A percentile compares a stretch with the other conserved stretches of the same genome.
Conservation (phyloP, 2,888 invertebrate genomes). For the Entomobrya multifasciata region DNA sequence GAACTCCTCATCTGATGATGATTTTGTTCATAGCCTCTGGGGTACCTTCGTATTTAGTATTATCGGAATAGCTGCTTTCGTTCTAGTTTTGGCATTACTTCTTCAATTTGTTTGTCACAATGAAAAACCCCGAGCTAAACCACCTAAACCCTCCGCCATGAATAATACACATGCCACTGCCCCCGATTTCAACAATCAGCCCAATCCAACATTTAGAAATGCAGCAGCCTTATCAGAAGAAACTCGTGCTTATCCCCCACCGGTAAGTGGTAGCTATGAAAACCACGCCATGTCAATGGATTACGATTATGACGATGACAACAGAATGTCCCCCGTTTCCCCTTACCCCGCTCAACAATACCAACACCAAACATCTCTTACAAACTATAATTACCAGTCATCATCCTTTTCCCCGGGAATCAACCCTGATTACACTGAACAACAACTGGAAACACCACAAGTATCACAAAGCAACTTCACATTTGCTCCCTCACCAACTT, state of each 20-base stretch:
- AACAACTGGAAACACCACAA: too few relatives aligned
- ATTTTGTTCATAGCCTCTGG: neutral
- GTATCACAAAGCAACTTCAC: too few relatives aligned
- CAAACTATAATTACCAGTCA: neutral
- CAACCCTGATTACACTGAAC: too few relatives aligned
- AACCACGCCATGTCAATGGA: too few relatives aligned
- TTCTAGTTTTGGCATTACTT: neutral
- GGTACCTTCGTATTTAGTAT: neutral
- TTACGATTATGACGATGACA: too few relatives aligned
- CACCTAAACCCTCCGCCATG: too few relatives aligned
- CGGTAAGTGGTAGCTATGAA: neutral
- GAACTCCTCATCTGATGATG: neutral
- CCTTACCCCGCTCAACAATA: neutral
- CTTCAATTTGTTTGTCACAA: neutral
- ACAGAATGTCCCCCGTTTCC: too few relatives aligned
- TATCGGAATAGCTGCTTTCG: neutral
- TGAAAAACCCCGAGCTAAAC: too few relatives aligned
- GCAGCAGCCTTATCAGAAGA: neutral
- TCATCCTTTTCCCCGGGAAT: too few relatives aligned
- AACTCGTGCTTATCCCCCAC: neutral
- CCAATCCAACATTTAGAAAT: constrained; percentile 1
- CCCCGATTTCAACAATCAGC: too few relatives aligned
- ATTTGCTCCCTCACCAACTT: too few relatives aligned
- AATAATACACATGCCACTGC: too few relatives aligned
- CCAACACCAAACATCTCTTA: neutral